phyloP scores from a whole-genome alignment of 2,888 invertebrate species.

The Myopa tessellatipennis region DNA sequence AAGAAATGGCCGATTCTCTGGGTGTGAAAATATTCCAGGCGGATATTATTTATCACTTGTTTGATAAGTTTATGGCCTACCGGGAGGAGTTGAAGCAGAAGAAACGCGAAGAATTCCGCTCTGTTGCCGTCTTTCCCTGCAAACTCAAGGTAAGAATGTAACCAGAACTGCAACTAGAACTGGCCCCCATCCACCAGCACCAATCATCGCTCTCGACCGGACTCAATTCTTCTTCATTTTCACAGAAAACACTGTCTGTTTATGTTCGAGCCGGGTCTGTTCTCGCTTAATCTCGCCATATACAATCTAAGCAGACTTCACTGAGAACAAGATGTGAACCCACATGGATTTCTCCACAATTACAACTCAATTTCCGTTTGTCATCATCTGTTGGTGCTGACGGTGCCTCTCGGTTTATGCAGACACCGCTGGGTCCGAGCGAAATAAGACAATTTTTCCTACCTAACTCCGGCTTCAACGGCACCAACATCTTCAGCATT shows the following conservation, averaged over 20 bases:
- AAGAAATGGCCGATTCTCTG: conserved; percentile 93
- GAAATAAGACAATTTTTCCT: neutral
- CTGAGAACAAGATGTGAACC: neutral
- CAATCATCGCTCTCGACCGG: too few species aligned
- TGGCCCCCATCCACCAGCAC: too few species aligned
- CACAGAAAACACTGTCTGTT: too few species aligned
- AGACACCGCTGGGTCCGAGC: conserved; percentile 9
- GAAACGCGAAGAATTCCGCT: conserved; percentile 95
- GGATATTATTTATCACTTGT: conserved; percentile 99
- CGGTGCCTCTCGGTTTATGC: neutral
- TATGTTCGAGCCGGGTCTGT: too few species aligned
- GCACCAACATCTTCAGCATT: neutral
- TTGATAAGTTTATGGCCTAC: conserved; percentile 95
- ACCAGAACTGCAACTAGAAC: too few species aligned
- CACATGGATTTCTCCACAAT: conserved; percentile 31
- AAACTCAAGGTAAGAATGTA: conserved; percentile 79
- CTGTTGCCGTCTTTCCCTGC: conserved; percentile 98
- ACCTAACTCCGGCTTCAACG: neutral
- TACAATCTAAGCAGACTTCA: too few species aligned
- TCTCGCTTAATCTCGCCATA: too few species aligned
- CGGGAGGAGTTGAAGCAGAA: conserved; percentile 90
- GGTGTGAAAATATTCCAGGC: conserved; percentile 97
- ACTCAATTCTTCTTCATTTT: too few species aligned
- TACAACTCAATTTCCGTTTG: conserved; percentile 58
- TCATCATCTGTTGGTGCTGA: conserved; percentile 40